Conservation (phyloP, 2,113 vertebrate species). For the Cisticola juncidis region DNA sequence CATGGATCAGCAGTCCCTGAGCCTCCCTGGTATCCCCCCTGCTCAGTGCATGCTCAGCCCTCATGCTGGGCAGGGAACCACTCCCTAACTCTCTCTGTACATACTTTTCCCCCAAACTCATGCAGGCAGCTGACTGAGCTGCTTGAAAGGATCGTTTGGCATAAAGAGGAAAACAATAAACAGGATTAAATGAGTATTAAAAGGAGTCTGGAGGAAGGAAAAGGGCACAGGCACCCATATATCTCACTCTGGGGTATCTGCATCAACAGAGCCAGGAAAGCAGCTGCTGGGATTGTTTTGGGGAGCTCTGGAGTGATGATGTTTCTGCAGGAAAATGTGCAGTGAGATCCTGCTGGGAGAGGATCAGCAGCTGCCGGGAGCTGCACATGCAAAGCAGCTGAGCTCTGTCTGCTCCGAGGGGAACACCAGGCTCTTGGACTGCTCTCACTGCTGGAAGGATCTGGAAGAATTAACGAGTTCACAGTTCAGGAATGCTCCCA, state of each 20-base stretch:
- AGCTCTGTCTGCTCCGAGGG: not conserved
- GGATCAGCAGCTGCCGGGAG: not conserved
- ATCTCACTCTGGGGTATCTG: not conserved
- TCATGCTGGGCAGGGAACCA: not conserved
- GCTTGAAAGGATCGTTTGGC: conserved; percentile 30
- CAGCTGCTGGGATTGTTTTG: conserved; percentile 29
- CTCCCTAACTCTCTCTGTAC: not conserved
- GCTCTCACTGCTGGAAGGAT: not conserved
- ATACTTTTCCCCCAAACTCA: conserved; percentile 8
- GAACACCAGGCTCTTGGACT: not conserved
- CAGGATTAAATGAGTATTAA: conserved; percentile 41
- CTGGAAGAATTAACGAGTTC: not conserved
- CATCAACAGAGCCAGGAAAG: conserved; percentile 13
- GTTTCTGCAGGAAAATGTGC: not conserved
- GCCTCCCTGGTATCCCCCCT: not conserved
- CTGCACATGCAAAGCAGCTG: not conserved
- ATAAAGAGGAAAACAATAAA: conserved; percentile 18
- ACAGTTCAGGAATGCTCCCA: not conserved
- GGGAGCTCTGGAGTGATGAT: not conserved
- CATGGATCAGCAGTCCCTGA: not conserved
- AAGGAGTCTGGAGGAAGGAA: not conserved
- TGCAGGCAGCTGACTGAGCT: not conserved
- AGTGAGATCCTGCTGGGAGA: not conserved
- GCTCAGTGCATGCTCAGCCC: not conserved
- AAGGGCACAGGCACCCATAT: not conserved